Evolutionary conservation across 37 sponge, comb jelly and placozoan species (phyloP), one percentile per base, ranked within the genome.

Genomic region (Chondrilla cf. caribensis): DNA sequence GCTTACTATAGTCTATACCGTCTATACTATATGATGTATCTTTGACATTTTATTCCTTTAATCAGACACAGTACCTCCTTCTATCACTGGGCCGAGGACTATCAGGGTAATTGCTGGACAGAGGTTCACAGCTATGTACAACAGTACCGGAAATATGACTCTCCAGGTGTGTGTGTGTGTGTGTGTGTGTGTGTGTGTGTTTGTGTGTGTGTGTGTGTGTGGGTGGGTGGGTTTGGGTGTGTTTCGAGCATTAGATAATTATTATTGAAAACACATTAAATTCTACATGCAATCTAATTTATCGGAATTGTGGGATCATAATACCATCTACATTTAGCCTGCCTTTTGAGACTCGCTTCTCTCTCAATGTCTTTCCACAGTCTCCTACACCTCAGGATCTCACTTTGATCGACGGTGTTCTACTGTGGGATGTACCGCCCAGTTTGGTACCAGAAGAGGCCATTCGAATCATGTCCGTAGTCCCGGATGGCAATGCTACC

Each of bases 401-500:
- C 32, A 33, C 68, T 26, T 3, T 67, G 26, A 33, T 31, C 17
- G 32, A 67, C 29, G 68, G 68, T 6, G 15, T 67, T 17, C 5
- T 67, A 33, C 17, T 31, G 68, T 67, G 68, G 68, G 29, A n/a
- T 4, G 4, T 4, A 31, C 68, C 68, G 3, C 32, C 68, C 28
- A 67, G 33, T 8, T 33, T 28, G 68, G 33, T 67, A 18, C 68
- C 68, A 18, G 29, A 6, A 31, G 68, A 67, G 15, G 17, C 68
- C 29, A 67, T 67, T 4, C 68, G 68, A 3, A 67, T 67, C 32
- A 28, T 67, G 26, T 26, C 68, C 28, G 17, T 17, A 7, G 68
- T 33, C 32, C 35, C 68, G n/a, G 68, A 28, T 26, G 68, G 35
- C 68, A 67, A 67, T 33, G 35, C 68, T 3, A 67, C 68, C 68